phyloP scores from a whole-genome alignment of 2,797 vertebrate genomes.

The Atherinosoma microstoma region DNA sequence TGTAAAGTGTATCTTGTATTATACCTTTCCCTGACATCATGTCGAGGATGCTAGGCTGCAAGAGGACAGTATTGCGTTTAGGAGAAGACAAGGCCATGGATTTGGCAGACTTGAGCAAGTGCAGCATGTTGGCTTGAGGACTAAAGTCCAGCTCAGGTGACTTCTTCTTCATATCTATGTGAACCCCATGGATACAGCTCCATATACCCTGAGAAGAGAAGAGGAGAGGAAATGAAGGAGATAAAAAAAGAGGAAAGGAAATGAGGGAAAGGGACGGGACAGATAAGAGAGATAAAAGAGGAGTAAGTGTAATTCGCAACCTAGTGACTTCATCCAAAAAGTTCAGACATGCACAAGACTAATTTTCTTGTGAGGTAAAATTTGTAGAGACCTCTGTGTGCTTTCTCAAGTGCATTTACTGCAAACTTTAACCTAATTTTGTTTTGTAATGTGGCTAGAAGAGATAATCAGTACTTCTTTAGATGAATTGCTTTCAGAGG shows the following conservation, averaged over 20 bases:
- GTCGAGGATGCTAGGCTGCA: conserved; percentile 87
- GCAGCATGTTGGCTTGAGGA: conserved; percentile 97
- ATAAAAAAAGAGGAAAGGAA: conserved; percentile 11
- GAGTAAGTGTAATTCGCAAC: conserved; percentile 28
- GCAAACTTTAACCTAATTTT: conserved; percentile 63
- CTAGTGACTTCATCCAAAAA: conserved; percentile 33
- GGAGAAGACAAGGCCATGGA: conserved; percentile 93
- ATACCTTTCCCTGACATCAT: conserved; percentile 91
- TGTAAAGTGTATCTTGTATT: background rate
- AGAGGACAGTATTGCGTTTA: conserved; percentile 85
- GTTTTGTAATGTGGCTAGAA: conserved; percentile 49
- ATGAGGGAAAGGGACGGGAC: background rate
- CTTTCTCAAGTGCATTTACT: conserved; percentile 29
- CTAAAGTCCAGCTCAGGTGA: conserved; percentile 91
- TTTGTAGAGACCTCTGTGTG: conserved; percentile 43
- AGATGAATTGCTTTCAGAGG: conserved; percentile 57
- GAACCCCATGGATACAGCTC: conserved; percentile 98
- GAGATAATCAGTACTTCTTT: conserved; percentile 64
- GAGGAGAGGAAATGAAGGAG: conserved; percentile 26
- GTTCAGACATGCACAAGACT: conserved; percentile 37
- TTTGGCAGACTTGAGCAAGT: conserved; percentile 94
- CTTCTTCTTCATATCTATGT: conserved; percentile 97
- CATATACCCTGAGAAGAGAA: conserved; percentile 91
- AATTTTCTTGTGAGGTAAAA: conserved; percentile 48
- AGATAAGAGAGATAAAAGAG: conserved; percentile 34